Conservation (phyloP, 2,888 invertebrate genomes). For the Fragum whitleyi region DNA sequence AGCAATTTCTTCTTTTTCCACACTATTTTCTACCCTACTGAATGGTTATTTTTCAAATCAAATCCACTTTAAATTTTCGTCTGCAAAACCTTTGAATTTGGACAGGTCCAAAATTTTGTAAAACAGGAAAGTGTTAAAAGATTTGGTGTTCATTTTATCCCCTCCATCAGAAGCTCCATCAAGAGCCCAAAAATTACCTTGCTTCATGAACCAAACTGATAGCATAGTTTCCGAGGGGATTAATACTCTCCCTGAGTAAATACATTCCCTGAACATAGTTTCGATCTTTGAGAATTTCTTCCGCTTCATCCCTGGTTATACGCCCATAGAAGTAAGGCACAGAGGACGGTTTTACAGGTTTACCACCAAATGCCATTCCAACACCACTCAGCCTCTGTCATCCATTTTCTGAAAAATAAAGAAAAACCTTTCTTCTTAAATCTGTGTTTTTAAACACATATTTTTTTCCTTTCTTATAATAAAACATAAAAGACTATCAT, state of each 20-base stretch:
- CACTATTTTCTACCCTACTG: too few relatives aligned
- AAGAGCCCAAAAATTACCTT: conserved; percentile 69
- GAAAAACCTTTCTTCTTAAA: not conserved
- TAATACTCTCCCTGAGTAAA: conserved; percentile 84
- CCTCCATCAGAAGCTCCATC: too few relatives aligned
- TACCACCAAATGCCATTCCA: conserved; percentile 28
- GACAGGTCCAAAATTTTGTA: too few relatives aligned
- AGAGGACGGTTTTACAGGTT: conserved; percentile 63
- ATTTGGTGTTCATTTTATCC: too few relatives aligned
- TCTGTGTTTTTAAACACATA: too few relatives aligned
- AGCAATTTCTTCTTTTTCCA: too few relatives aligned
- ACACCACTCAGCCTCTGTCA: not conserved
- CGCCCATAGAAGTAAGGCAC: conserved; percentile 83
- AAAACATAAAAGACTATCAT: too few relatives aligned
- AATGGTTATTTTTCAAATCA: too few relatives aligned
- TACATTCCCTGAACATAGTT: conserved; percentile 81
- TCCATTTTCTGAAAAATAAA: conserved; percentile 2
- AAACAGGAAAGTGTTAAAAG: too few relatives aligned
- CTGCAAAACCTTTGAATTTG: too few relatives aligned
- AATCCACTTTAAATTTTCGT: too few relatives aligned
- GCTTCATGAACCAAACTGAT: conserved; percentile 82
- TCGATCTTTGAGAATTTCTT: conserved; percentile 76
- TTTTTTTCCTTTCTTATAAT: too few relatives aligned
- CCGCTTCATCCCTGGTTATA: conserved; percentile 85
- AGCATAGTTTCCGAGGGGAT: conserved; percentile 83